Evolutionary conservation across 2,888 invertebrate species (phyloP).

Genomic region (Trichogramma dendrolimi): DNA sequence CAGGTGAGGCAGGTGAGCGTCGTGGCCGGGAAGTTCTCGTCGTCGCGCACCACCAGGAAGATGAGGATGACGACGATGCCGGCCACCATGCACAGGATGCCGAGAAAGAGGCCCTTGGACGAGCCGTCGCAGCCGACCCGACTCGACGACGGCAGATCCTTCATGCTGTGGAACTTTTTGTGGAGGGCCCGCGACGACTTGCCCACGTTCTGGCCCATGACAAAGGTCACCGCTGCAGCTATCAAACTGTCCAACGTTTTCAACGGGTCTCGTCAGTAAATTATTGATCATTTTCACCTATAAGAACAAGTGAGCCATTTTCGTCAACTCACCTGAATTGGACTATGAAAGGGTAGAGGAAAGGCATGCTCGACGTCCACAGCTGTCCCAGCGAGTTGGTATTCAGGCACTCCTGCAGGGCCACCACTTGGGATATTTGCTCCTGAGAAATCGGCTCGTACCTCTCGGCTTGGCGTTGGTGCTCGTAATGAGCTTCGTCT

Average conservation of each 20-base stretch:
- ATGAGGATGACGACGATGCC: slow-evolving; percentile 56
- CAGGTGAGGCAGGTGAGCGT: slow-evolving; percentile 55
- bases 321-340: slow-evolving; percentile 52
- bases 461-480: slow-evolving; percentile 18
- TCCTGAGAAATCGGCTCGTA: slow-evolving; percentile 52
- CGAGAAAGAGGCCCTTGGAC: slow-evolving; percentile 57
- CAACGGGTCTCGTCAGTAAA: background rate
- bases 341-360: slow-evolving; percentile 57
- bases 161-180: slow-evolving; percentile 45
- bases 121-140: slow-evolving; percentile 55
- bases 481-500: slow-evolving; percentile 22
- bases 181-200: slow-evolving; percentile 43
- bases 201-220: slow-evolving; percentile 57
- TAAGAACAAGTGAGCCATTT: background rate
- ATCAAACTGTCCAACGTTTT: slow-evolving; percentile 50
- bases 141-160: slow-evolving; percentile 40
- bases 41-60: slow-evolving; percentile 56
- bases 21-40: slow-evolving; percentile 52
- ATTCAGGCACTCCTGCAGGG: slow-evolving; percentile 55
- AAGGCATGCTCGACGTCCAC: slow-evolving; percentile 57
- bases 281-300: background rate
- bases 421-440: slow-evolving; percentile 54
- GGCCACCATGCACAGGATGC: slow-evolving; percentile 56
- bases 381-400: slow-evolving; percentile 56
- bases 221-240: slow-evolving; percentile 57